phyloP scores from a whole-genome alignment of 2,888 invertebrate genomes.

The Pristionchus maxplancki region DNA sequence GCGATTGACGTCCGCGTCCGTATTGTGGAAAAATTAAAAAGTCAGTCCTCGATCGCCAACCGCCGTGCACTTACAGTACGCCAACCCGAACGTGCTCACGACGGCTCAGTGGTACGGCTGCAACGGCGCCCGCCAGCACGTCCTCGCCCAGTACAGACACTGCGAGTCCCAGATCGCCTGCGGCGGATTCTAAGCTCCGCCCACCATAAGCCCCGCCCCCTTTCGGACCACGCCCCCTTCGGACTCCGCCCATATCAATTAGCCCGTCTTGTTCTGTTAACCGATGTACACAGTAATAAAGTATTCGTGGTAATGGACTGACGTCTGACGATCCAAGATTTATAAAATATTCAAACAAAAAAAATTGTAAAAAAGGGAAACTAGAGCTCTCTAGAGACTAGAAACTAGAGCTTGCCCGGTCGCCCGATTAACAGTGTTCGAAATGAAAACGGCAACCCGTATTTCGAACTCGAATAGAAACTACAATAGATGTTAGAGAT shows the following conservation, averaged over 20 bases:
- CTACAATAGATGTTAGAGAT: no score
- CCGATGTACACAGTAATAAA: slow-evolving; percentile 4
- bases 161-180: slow-evolving; percentile 30
- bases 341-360: no score
- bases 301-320: background rate
- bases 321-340: no score
- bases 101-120: slow-evolving; percentile 49
- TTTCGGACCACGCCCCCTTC: background rate
- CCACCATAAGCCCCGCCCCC: background rate
- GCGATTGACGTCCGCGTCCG: no score
- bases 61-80: background rate
- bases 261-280: background rate
- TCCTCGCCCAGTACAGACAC: slow-evolving; percentile 51
- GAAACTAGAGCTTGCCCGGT: no score
- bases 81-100: background rate
- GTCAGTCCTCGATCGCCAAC: background rate
- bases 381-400: no score
- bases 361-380: no score
- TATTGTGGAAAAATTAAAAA: background rate
- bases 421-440: no score
- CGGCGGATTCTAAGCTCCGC: background rate
- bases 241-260: background rate
- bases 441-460: no score
- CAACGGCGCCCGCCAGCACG: slow-evolving; percentile 52
- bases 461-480: no score